Evolutionary conservation across 2,113 vertebrate species (phyloP), one percentile per base, ranked within the genome.

Genomic region (Dendropsophus ebraccatus): DNA sequence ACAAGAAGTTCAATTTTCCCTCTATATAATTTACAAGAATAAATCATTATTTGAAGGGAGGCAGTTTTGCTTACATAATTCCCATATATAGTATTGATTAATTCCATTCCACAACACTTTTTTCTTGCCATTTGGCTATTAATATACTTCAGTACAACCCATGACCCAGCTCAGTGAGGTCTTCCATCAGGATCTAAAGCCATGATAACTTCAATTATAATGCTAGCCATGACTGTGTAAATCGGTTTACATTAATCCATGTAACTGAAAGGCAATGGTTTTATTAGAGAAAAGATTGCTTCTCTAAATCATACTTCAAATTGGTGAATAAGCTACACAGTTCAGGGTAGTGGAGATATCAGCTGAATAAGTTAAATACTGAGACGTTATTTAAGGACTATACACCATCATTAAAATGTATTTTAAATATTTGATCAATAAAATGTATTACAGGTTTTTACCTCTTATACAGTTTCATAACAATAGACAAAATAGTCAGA

Each of bases 201-300:
- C 41, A 35, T 47, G 72, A 74, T 74, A 74, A 47, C 72, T 74
- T 74, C 72, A 45, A 74, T 49, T 47, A 47, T 47, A 49, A 23
- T 74, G 72, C 41, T 49, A 74, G 41, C 72, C 72, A 74, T 47
- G 72, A 74, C 72, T 49, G 72, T 74, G 72, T 37, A 74, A 47
- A 49, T 74, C 41, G 9, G 37, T 74, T 74, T 74, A 74, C n/a
- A 49, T 47, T 47, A 74, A 45, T 49, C 23, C 41, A 49, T 74
- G 37, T 74, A 49, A 49, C 72, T 74, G 41, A 49, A 45, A 74
- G 41, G 41, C 72, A 25, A 16, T 74, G 41, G 72, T 49, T 74
- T 74, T 74, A 74, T 74, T 45, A 74, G 23, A 49, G 72, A 74
- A 74, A 74, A 45, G 41, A 74, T 74, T 47, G 72, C 41, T 45